phyloP scores from a whole-genome alignment of 2,113 vertebrate species.

The Glaucomys volans region DNA sequence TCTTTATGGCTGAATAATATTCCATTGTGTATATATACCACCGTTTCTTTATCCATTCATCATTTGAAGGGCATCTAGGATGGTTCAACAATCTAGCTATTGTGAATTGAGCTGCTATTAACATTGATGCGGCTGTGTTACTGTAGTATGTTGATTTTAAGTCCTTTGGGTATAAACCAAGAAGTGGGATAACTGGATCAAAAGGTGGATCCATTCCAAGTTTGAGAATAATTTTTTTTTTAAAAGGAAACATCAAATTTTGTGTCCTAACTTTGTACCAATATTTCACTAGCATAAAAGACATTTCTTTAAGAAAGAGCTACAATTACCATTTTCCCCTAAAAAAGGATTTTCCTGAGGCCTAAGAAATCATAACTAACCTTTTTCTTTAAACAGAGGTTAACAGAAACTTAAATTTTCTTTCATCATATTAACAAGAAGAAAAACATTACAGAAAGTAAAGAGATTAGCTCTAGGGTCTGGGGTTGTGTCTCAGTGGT shows the following conservation, averaged over 20 bases:
- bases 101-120: too few species aligned
- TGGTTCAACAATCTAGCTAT: too few species aligned
- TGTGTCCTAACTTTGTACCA: slow-evolving; percentile 22
- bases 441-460: not conserved
- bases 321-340: slow-evolving; percentile 34
- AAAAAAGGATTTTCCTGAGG: slow-evolving; percentile 18
- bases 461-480: not conserved
- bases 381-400: not conserved
- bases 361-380: not conserved
- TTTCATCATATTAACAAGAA: not conserved
- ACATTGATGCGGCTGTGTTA: too few species aligned
- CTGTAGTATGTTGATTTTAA: too few species aligned
- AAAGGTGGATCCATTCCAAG: too few species aligned
- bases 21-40: too few species aligned
- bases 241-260: slow-evolving; percentile 29
- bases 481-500: too few species aligned
- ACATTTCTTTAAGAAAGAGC: slow-evolving; percentile 47
- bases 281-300: not conserved
- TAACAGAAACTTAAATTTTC: slow-evolving; percentile 1
- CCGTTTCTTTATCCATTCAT: too few species aligned
- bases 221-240: not conserved
- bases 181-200: too few species aligned
- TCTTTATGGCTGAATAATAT: too few species aligned
- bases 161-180: too few species aligned
- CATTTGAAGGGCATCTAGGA: too few species aligned